These are phyloP conservation scores for Mesitornis unicolor DNA, from an alignment of 2,113 vertebrate genomes.

Conservation along the genomic window DNA sequence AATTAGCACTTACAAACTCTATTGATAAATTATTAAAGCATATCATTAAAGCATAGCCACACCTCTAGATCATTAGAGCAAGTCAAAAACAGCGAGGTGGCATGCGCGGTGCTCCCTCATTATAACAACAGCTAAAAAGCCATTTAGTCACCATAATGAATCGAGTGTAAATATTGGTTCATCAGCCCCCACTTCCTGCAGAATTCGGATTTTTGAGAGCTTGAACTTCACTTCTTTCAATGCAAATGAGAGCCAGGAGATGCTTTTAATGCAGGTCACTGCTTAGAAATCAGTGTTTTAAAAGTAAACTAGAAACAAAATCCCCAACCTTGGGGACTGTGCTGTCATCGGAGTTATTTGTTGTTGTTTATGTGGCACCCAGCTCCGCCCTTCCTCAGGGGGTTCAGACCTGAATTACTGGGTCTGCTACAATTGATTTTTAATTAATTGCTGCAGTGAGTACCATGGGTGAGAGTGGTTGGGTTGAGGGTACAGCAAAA, in stretches of 20 bases:
- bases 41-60: constrained; percentile 47
- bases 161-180: constrained; percentile 39
- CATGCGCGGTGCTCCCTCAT: background rate
- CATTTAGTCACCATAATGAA: constrained; percentile 24
- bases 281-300: background rate
- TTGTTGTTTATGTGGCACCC: background rate
- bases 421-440: background rate
- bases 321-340: background rate
- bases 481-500: background rate
- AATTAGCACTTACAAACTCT: constrained; percentile 58
- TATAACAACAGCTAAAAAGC: background rate
- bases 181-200: background rate
- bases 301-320: background rate
- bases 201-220: background rate
- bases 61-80: constrained; percentile 16
- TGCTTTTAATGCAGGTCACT: background rate
- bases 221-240: background rate
- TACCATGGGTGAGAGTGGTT: fast-evolving
- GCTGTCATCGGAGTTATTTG: background rate
- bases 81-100: background rate
- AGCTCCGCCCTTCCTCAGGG: background rate
- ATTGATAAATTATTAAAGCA: constrained; percentile 61
- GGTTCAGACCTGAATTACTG: background rate
- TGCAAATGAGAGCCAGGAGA: background rate
- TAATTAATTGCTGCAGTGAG: fast-evolving